Evolutionary conservation across 2,888 invertebrate genomes (phyloP).

Genomic region (Boloria euphrosyne): DNA sequence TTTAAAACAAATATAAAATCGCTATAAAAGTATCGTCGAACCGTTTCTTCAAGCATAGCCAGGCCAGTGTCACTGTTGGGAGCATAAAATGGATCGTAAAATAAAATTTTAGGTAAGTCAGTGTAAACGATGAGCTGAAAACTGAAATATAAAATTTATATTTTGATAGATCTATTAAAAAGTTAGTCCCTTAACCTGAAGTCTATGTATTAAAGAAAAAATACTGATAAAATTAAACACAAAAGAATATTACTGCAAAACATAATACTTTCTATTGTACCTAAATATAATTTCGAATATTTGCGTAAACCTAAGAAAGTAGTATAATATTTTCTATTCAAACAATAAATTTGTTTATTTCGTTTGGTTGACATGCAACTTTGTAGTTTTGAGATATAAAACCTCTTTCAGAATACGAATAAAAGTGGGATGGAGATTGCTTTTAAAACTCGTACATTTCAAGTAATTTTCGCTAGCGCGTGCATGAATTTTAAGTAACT

Average conservation of each 20-base stretch:
- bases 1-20: conserved; percentile 11
- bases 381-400: conserved; percentile 14
- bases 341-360: conserved; percentile 8
- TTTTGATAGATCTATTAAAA: conserved; percentile 2
- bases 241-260: too few species aligned
- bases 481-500: conserved; percentile 21
- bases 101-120: conserved; percentile 19
- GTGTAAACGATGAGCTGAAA: conserved; percentile 19
- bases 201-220: too few species aligned
- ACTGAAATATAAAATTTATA: conserved; percentile 22
- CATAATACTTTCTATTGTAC: too few species aligned
- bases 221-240: too few species aligned
- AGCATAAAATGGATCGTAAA: conserved; percentile 27
- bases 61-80: conserved; percentile 15
- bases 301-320: too few species aligned
- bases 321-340: neutral
- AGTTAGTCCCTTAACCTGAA: neutral
- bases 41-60: conserved; percentile 7
- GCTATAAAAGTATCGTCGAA: neutral
- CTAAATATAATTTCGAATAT: too few species aligned
- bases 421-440: conserved; percentile 18
- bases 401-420: conserved; percentile 21
- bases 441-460: conserved; percentile 21
- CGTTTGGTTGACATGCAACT: conserved; percentile 14
- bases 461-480: conserved; percentile 11